Evolutionary conservation across 1,140 invertebrate species (phyloP).

Genomic region (Sycophaga agraensis): DNA sequence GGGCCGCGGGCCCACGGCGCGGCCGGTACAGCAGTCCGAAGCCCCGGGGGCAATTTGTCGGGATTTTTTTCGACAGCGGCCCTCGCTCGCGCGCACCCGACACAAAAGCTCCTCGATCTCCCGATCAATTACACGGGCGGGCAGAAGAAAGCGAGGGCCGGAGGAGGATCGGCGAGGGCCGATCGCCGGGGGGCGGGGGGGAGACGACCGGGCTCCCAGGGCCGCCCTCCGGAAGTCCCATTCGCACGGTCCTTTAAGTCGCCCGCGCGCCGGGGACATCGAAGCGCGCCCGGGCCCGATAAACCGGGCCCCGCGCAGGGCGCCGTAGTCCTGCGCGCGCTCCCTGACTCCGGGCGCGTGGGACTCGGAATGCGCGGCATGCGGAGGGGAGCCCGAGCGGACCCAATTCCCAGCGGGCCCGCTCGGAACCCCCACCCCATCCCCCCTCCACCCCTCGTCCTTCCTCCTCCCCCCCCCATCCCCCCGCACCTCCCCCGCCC

Average conservation of each 20-base stretch:
- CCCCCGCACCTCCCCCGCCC: too few relatives aligned
- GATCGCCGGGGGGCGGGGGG: not conserved
- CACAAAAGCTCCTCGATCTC: not conserved
- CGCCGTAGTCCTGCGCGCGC: conserved; percentile 23
- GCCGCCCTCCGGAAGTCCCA: conserved; percentile 26
- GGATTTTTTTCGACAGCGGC: too few relatives aligned
- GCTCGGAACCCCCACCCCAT: too few relatives aligned
- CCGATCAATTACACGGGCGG: not conserved
- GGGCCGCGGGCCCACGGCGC: too few relatives aligned
- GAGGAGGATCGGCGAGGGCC: not conserved
- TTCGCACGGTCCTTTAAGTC: conserved; percentile 26
- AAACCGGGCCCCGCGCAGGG: conserved; percentile 2
- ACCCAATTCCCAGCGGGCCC: conserved; percentile 26
- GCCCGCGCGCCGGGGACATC: not conserved
- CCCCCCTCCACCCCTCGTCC: too few relatives aligned
- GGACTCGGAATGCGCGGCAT: conserved; percentile 28
- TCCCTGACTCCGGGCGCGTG: conserved; percentile 25
- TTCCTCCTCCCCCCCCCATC: too few relatives aligned
- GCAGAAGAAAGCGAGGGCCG: not conserved
- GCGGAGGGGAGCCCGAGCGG: not conserved
- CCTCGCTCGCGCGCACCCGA: not conserved
- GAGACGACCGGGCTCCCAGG: conserved; percentile 21
- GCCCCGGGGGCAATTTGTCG: too few relatives aligned
- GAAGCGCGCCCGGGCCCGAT: conserved; percentile 22
- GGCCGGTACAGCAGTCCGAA: too few relatives aligned